A percentile compares a stretch with the other conserved stretches of the same genome.
phyloP scores from a whole-genome alignment of 92 coral and sea anemone genomes.

The Siderastrea radians region DNA sequence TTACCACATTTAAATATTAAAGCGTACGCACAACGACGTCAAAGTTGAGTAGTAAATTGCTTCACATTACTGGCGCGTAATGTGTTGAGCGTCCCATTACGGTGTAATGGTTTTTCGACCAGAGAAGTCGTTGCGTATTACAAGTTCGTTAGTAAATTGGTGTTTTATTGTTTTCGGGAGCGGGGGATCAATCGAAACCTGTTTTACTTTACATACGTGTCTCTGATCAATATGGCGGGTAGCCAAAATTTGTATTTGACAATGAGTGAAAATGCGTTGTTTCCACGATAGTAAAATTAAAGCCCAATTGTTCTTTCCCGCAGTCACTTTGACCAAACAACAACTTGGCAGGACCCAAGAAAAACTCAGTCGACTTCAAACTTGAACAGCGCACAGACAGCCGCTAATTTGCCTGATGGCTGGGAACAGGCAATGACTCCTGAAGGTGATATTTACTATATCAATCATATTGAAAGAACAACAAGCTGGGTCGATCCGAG shows the following conservation, averaged over 20 bases:
- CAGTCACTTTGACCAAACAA: constrained; percentile 95
- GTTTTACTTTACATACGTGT: constrained; percentile 67
- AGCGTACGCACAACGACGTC: constrained; percentile 55
- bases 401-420: constrained; percentile 87
- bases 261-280: constrained; percentile 34
- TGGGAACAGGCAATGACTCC: constrained; percentile 99
- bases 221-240: constrained; percentile 91
- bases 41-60: constrained; percentile 46
- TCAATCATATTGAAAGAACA: constrained; percentile 90
- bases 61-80: constrained; percentile 34
- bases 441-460: constrained; percentile 92
- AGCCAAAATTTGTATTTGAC: constrained; percentile 47
- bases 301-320: constrained; percentile 51
- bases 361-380: constrained; percentile 98
- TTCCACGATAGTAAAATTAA: constrained; percentile 30
- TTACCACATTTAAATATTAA: constrained; percentile 74
- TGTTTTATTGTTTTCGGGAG: constrained; percentile 52
- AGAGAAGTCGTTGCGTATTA: constrained; percentile 13
- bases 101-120: constrained; percentile 6
- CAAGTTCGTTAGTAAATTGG: neutral
- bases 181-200: constrained; percentile 61
- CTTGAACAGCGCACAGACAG: constrained; percentile 74
- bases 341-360: constrained; percentile 98
- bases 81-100: constrained; percentile 27
- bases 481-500: constrained; percentile 99